Evolutionary conservation across 2,888 invertebrate genomes (phyloP), one percentile per base, ranked within the genome.

Genomic region (Stictocephala bisonia): DNA sequence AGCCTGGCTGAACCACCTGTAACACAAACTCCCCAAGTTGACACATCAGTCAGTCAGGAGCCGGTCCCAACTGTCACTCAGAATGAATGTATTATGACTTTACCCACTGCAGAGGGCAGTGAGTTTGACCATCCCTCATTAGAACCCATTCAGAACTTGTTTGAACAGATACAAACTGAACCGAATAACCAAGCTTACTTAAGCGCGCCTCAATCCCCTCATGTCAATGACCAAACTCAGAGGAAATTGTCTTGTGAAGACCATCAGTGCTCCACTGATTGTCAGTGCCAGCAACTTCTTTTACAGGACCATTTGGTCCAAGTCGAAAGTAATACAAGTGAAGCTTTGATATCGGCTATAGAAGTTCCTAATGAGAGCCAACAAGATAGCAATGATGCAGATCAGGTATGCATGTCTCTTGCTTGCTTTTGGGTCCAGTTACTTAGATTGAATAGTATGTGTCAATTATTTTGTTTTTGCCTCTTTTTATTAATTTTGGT

Each of bases 311-410:
- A 31, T 15, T 56, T 56, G 56, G 27, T n/a, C n/a, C n/a, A 27
- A 51, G 51, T 51, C 31, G 64, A 22, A n/a, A 53, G 27, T 68
- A 68, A 68, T 51, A 15, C 50, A n/a, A 35, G 50, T 31, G 68
- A 68, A 3, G 15, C 51, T 13, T 11, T 7, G 15, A 22, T 26
- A 53, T n/a, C n/a, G n/a, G n/a, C n/a, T n/a, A 20, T 44, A 67
- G 24, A 68, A 51, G 50, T 35, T 31, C 22, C 26, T 35, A 68
- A 51, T 48, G 68, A 68, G 51, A 22, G 24, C 15, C 67, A 67
- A 3, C 48, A 6, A 31, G 44, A 64, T 29, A 40, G 40, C 31
- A 40, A 13, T 84, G 83, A 68, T 7, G 31, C 40, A 40, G 64
- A 64, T 26, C 64, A 64, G 64, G 64, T 64, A 64, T 64, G 64